Evolutionary conservation across 35 echinoderm and acorn worm species (phyloP), one percentile per base, ranked within the genome.

Genomic region (Hemicentrotus pulcherrimus): DNA sequence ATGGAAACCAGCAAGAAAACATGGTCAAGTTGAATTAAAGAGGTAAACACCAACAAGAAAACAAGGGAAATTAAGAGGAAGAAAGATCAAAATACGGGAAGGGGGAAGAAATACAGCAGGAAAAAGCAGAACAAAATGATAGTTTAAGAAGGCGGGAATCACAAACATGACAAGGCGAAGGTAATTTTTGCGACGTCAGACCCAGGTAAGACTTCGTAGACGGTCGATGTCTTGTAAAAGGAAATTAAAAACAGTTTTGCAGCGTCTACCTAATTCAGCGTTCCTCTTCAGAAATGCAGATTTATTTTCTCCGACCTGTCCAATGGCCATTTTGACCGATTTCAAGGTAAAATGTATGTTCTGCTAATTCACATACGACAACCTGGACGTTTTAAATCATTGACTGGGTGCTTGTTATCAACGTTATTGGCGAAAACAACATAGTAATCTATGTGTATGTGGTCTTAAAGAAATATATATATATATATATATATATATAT

Each of bases 1-100:
- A 78, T 78, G 28, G 65, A 78, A 78, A 78, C 65, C 65, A 78
- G 65, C 65, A 78, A 78, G 65, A 78, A 78, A 78, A 78, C 28
- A 78, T n/a, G 52, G 52, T 13, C 52, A 59, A 16, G 11, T 59
- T 59, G 9, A 59, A 59, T 2, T 11, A 59, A 59, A 59, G 11
- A 59, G 11, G 11, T 41, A 41, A 14, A 59, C 16, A 14, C 11
- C 52, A 59, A 59, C 5, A 10, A 59, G 2, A 2, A 59, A 59
- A 59, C 0, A 41, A 41, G 50, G 50, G 15, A 10, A 55, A 55
- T 10, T 55, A 55, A 28, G 24, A 78, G 6, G 19, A 78, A 28
- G 65, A 78, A 78, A n/a, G 18, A 78, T n/a, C 18, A 78, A 78
- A 78, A 78, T 22, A 78, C 6, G 65, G 65, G 50, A 55, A 55